Percentiles rank a stretch among this genome's conserved stretches.
Evolutionary conservation across 2,888 invertebrate genomes (phyloP).

Genomic region (Heterodera filipjevi): DNA sequence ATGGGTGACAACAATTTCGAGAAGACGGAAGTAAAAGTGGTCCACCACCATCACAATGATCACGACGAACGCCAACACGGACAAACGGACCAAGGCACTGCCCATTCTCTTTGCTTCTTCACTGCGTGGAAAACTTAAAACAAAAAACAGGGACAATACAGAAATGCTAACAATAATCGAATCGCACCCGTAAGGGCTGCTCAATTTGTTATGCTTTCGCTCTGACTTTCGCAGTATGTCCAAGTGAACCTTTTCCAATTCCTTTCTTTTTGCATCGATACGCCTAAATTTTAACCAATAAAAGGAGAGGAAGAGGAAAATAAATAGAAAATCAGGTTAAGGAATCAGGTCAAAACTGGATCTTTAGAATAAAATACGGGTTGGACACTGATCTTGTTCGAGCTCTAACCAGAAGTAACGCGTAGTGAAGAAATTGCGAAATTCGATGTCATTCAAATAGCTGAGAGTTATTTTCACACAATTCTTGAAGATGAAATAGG

Average conservation of each 20-base stretch:
- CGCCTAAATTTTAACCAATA: not conserved
- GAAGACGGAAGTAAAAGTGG: slow-evolving; percentile 48
- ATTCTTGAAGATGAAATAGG: slow-evolving; percentile 57
- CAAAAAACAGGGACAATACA: slow-evolving; percentile 7
- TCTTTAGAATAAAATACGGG: too few relatives aligned
- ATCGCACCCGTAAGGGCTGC: slow-evolving; percentile 31
- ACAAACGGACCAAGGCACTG: slow-evolving; percentile 52
- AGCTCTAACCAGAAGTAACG: slow-evolving; percentile 60
- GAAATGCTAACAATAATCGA: not conserved
- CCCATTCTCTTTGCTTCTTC: slow-evolving; percentile 47
- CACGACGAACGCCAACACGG: slow-evolving; percentile 46
- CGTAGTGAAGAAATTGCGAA: slow-evolving; percentile 54
- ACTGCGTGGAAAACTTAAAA: slow-evolving; percentile 44
- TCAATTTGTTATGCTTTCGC: slow-evolving; percentile 29
- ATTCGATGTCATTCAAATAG: slow-evolving; percentile 56
- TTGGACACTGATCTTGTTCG: too few relatives aligned
- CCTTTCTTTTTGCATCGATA: slow-evolving; percentile 53
- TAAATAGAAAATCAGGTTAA: too few relatives aligned
- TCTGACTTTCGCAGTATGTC: slow-evolving; percentile 29
- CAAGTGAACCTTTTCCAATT: slow-evolving; percentile 29
- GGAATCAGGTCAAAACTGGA: too few relatives aligned
- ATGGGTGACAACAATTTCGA: slow-evolving; percentile 20
- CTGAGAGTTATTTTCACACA: slow-evolving; percentile 50
- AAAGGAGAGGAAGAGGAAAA: not conserved
- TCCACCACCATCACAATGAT: slow-evolving; percentile 47